These are phyloP conservation scores for Catocala fraxini DNA, from an alignment of 2,888 invertebrate species.

Conservation along the genomic window DNA sequence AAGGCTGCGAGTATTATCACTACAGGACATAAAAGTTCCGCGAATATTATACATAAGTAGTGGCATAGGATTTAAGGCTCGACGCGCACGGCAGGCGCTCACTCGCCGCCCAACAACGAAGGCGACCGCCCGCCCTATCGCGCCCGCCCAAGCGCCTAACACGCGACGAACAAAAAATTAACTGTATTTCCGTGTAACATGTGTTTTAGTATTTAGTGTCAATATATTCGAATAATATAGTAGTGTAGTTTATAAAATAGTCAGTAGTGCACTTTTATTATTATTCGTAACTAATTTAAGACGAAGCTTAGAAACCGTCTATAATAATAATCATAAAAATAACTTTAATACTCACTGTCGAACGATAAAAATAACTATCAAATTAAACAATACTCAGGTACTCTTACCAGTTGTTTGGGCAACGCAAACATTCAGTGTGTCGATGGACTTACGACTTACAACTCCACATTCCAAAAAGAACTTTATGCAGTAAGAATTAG, in stretches of 20 bases:
- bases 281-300: not conserved
- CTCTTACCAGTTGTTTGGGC: constrained; percentile 59
- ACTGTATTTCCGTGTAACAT: constrained; percentile 9
- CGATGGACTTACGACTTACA: constrained; percentile 57
- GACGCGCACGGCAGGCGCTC: constrained; percentile 52
- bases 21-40: constrained; percentile 3
- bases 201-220: constrained; percentile 13
- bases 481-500: constrained; percentile 34
- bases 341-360: constrained; percentile 37
- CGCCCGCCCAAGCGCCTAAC: constrained; percentile 42
- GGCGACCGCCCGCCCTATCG: constrained; percentile 71
- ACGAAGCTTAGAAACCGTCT: constrained; percentile 29
- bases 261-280: not conserved
- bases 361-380: constrained; percentile 68
- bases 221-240: not conserved
- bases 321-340: constrained; percentile 62
- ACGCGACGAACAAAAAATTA: constrained; percentile 21
- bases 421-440: constrained; percentile 51
- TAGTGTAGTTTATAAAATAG: constrained; percentile 3
- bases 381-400: constrained; percentile 68
- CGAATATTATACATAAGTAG: constrained; percentile 33
- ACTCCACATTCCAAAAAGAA: constrained; percentile 22
- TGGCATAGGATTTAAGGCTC: constrained; percentile 55
- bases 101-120: constrained; percentile 69
- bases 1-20: not conserved